These are phyloP conservation scores for Matsumurasca onukii DNA, from an alignment of 1,140 invertebrate species.

Conservation along the genomic window DNA sequence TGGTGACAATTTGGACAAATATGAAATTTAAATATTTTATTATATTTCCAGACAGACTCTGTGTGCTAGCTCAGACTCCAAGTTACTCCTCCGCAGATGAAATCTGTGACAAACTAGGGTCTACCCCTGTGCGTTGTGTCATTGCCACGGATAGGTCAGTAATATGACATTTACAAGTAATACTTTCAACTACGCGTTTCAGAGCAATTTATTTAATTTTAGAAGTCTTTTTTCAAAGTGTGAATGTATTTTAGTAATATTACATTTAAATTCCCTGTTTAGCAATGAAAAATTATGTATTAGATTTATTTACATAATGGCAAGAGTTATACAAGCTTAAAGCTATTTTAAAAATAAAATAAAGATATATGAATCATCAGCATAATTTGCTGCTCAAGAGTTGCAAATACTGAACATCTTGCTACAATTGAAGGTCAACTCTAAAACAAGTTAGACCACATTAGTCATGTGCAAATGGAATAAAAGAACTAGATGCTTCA, in stretches of 20 bases:
- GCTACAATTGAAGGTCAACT: too few species aligned
- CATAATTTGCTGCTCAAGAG: too few species aligned
- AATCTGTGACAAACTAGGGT: conserved; percentile 1
- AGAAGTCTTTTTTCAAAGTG: background rate
- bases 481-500: background rate
- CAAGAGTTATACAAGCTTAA: background rate
- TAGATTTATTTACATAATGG: background rate
- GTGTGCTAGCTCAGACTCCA: conserved; percentile 12
- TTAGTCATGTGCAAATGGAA: too few species aligned
- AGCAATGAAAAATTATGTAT: background rate
- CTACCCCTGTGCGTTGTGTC: conserved; percentile 6
- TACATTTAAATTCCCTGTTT: background rate
- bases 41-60: background rate
- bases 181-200: background rate
- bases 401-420: too few species aligned
- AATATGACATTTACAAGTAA: background rate
- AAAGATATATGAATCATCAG: too few species aligned
- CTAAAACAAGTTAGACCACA: too few species aligned
- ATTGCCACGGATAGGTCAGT: conserved; percentile 9
- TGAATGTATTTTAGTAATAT: background rate
- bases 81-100: background rate
- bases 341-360: background rate
- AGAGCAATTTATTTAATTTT: background rate
- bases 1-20: too few species aligned
- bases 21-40: background rate